Evolutionary conservation across 2,113 vertebrate genomes (phyloP).

Genomic region (Corapipo altera): DNA sequence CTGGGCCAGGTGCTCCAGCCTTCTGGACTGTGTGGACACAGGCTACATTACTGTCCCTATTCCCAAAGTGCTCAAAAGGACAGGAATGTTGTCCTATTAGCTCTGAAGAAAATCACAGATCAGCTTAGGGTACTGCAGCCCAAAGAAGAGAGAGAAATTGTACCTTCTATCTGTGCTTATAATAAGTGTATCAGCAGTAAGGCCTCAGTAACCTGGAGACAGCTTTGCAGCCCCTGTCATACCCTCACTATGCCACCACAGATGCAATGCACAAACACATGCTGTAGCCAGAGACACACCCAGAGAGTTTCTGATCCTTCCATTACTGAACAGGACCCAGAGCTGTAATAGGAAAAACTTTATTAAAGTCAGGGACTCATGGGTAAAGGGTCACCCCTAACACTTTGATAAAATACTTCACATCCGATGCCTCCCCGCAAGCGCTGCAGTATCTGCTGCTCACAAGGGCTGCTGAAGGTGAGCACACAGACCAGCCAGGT

Average conservation of each 20-base stretch:
- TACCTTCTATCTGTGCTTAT: not conserved
- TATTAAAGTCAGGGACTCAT: not conserved
- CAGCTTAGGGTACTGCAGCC: not conserved
- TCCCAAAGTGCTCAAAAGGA: not conserved
- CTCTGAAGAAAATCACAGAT: not conserved
- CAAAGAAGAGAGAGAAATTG: not conserved
- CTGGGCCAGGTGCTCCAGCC: not conserved
- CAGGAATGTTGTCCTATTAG: not conserved
- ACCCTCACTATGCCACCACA: not conserved
- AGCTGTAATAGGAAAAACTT: not conserved
- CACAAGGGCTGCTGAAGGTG: not conserved
- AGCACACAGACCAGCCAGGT: not conserved
- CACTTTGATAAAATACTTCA: not conserved
- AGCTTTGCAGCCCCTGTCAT: not conserved
- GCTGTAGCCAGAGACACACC: not conserved
- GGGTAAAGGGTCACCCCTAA: not conserved
- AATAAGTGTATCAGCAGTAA: not conserved
- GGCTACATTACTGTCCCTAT: accelerated
- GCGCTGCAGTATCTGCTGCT: not conserved
- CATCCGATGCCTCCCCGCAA: not conserved
- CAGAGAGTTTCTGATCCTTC: not conserved
- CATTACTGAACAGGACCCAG: not conserved
- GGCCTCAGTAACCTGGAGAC: not conserved
- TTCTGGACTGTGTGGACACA: not conserved
- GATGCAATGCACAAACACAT: not conserved